Evolutionary conservation across 2,113 vertebrate genomes (phyloP), one percentile per base, ranked within the genome.

Genomic region (Pelmatolapia mariae): DNA sequence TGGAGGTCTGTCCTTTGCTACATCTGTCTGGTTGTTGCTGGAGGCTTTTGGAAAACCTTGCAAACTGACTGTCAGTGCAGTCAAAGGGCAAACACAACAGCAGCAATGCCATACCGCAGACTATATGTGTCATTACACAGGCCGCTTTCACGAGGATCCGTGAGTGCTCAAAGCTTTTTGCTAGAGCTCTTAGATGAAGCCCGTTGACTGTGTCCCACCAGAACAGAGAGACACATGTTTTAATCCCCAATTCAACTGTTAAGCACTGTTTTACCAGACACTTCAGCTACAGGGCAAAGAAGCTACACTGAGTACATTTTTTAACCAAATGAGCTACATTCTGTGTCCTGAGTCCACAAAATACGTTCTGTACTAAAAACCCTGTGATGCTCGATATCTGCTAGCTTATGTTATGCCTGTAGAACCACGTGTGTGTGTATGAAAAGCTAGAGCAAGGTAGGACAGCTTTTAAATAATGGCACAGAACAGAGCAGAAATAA

Each of bases 1-100:
- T 43, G 80, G 29, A 66, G 66, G 43, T 11, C 22, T 16, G 13
- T 26, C 81, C 61, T 10, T 15, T 59, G 81, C 56, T 59, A 76
- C 66, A 26, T 73, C 22, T 73, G 38, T 26, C 80, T 85, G 66
- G 6, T 16, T 80, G 87, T 31, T 29, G 85, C 89, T 89, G 83
- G 11, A 83, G 53, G 86, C 83, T 61, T 63, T 19, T 31, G 61
- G 61, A 71, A 50, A 29, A 3, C 19, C 16, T 83, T 24, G 52
- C 86, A 63, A 80, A 83, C 53, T 68, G 82, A 13, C 59, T 84
- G 43, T 86, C 59, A 61, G 61, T 79, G 31, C 16, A 31, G 68
- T 22, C 22, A 88, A 80, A 84, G 52, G 9, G n/a, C 43, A 80
- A 84, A 86, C 54, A 7, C 87, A 83, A 26, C 59, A 57, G 63